These are phyloP conservation scores for Morpho deidamia DNA, from an alignment of 2,888 invertebrate genomes.

Conservation along the genomic window DNA sequence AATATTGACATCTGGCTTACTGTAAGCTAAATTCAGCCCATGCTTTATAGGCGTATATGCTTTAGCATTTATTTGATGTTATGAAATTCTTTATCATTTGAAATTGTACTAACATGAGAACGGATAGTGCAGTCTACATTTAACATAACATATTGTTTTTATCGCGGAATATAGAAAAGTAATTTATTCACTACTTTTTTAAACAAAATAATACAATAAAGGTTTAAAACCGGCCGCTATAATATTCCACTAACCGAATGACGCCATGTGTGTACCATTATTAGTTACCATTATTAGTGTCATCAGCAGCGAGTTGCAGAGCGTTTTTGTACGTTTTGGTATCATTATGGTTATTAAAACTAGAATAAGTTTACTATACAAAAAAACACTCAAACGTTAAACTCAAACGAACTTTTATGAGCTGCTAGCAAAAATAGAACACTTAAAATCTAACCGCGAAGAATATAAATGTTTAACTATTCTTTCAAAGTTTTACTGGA, in stretches of 20 bases:
- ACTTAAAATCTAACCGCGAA: not conserved
- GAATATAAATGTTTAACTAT: not conserved
- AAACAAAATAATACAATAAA: no score
- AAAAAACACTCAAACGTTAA: not conserved
- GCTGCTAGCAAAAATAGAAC: not conserved
- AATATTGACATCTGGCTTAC: no score
- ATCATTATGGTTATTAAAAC: not conserved
- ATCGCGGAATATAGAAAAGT: no score
- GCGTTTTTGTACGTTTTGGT: not conserved
- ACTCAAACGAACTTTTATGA: not conserved
- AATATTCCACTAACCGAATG: not conserved
- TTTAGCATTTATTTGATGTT: no score
- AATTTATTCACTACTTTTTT: no score
- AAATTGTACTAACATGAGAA: no score
- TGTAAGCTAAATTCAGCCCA: no score
- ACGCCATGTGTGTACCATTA: slow-evolving; percentile 1
- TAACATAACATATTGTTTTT: no score
- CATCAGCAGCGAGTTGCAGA: not conserved
- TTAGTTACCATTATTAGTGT: not conserved
- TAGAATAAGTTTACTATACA: not conserved
- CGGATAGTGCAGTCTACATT: no score
- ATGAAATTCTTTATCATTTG: not conserved
- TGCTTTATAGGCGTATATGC: no score
- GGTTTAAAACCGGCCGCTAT: not conserved
- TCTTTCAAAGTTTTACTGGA: not conserved